Percentiles rank a stretch among this genome's conserved stretches.
Evolutionary conservation across 2,113 vertebrate species (phyloP).

Genomic region (Pseudolaguvia tuberculata): DNA sequence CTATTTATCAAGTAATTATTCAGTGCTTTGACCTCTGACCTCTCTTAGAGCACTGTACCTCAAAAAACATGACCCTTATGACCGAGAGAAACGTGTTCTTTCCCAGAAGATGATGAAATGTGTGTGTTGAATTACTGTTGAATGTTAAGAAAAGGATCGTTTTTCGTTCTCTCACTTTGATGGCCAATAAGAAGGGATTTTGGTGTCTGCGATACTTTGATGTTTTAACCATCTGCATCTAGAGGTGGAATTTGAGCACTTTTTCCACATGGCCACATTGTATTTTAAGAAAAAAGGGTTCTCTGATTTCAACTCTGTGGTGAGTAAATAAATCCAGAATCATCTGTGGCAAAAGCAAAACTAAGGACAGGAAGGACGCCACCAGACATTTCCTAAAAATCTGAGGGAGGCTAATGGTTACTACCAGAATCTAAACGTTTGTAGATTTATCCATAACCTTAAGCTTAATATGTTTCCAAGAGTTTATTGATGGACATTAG

Average conservation of each 20-base stretch:
- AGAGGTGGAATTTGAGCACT: not conserved
- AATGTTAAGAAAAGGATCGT: not conserved
- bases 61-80: not conserved
- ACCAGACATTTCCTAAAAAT: not conserved
- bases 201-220: not conserved
- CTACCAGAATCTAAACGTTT: not conserved
- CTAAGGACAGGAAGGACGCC: not conserved
- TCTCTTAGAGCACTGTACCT: slow-evolving; percentile 48
- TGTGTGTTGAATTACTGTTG: not conserved
- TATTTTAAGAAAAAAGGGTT: not conserved
- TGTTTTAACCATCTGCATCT: not conserved
- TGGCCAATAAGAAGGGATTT: not conserved
- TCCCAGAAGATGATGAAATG: not conserved
- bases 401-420: not conserved
- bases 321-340: not conserved
- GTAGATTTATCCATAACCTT: too few species aligned
- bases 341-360: not conserved
- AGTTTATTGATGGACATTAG: not conserved
- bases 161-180: not conserved
- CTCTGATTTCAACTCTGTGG: not conserved
- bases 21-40: slow-evolving; percentile 59
- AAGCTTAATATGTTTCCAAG: not conserved
- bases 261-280: not conserved
- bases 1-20: slow-evolving; percentile 66
- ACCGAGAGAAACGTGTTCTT: not conserved